A percentile compares a stretch with the other conserved stretches of the same genome.
These are phyloP conservation scores for Pteromalus puparum DNA, from an alignment of 1,140 invertebrate genomes.

Conservation along the genomic window DNA sequence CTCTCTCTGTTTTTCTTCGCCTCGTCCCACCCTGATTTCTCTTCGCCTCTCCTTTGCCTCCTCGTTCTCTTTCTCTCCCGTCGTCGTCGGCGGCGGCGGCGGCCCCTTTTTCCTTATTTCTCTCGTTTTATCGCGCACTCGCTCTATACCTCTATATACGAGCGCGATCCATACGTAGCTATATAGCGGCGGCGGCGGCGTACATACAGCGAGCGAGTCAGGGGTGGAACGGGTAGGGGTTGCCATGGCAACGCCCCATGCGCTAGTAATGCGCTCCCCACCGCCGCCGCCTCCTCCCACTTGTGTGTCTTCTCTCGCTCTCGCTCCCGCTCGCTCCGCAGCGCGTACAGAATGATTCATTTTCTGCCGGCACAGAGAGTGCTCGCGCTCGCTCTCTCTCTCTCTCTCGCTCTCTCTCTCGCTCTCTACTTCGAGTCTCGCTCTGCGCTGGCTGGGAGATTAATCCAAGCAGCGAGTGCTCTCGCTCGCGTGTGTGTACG, in stretches of 20 bases:
- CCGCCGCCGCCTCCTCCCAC: conserved; percentile 33
- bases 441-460: conserved; percentile 39
- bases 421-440: conserved; percentile 4
- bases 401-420: conserved; percentile 28
- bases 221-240: conserved; percentile 70
- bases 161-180: conserved; percentile 48
- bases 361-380: conserved; percentile 57
- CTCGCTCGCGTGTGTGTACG: neutral
- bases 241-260: conserved; percentile 74
- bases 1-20: conserved; percentile 46
- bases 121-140: conserved; percentile 43
- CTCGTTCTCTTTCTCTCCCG: conserved; percentile 52
- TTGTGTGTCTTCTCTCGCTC: conserved; percentile 51
- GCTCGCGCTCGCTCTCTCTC: conserved; percentile 23
- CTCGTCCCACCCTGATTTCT: conserved; percentile 38
- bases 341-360: conserved; percentile 65
- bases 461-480: conserved; percentile 53
- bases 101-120: conserved; percentile 49
- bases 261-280: conserved; percentile 63
- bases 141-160: conserved; percentile 11
- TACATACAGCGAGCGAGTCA: conserved; percentile 51
- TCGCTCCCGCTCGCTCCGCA: conserved; percentile 46
- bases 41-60: conserved; percentile 47
- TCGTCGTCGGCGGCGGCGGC: no score
- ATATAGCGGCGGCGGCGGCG: conserved; percentile 11